A percentile compares a stretch with the other conserved stretches of the same genome.
These are phyloP conservation scores for Himantopus leucocephalus DNA, from an alignment of 2,113 vertebrate genomes.

Conservation along the genomic window DNA sequence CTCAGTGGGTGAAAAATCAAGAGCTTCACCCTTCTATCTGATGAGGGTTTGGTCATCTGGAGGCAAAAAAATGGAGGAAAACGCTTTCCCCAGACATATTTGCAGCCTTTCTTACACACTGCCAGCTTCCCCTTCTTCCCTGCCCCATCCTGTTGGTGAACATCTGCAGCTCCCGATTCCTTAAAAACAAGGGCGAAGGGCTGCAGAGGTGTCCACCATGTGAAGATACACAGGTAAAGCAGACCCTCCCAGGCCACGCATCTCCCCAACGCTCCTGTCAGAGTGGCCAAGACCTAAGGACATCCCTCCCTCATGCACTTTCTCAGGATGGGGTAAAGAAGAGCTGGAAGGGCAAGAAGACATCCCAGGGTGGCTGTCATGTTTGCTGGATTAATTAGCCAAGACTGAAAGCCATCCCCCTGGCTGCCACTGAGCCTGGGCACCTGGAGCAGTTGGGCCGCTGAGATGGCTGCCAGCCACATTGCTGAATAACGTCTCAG, in stretches of 20 bases:
- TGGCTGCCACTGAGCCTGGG: fast-evolving
- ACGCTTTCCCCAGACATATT: fast-evolving
- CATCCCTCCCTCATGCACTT: not conserved
- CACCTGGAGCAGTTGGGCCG: fast-evolving
- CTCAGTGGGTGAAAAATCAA: not conserved
- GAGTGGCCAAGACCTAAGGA: not conserved
- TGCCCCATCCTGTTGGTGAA: not conserved
- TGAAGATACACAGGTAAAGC: not conserved
- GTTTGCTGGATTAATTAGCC: not conserved
- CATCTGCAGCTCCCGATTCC: not conserved
- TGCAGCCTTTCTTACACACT: not conserved
- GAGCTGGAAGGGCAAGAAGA: not conserved
- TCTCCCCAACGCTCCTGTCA: fast-evolving
- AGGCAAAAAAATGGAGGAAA: not conserved
- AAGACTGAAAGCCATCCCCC: not conserved
- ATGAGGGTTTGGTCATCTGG: not conserved
- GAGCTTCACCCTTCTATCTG: not conserved
- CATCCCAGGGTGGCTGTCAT: not conserved
- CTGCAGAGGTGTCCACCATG: fast-evolving
- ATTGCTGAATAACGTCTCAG: not conserved
- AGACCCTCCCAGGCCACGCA: not conserved
- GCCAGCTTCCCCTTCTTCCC: not conserved
- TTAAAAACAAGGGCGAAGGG: not conserved
- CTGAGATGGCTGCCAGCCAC: not conserved
- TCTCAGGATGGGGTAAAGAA: fast-evolving